Base-by-base conservation (phyloP, 2,888 invertebrate genomes). In the Lithophane socia region DNA sequence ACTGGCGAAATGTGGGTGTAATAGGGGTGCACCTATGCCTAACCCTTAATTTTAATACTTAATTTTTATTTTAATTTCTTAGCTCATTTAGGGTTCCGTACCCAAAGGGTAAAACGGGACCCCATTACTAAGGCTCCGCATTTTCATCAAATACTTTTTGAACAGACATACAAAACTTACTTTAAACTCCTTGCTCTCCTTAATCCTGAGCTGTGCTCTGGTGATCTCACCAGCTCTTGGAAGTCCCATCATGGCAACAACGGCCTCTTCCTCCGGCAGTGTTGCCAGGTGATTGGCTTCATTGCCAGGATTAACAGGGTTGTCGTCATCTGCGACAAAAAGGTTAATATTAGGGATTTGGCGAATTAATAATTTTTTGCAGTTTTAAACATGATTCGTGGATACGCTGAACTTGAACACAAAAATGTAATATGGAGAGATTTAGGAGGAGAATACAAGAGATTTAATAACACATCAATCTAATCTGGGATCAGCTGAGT, bases 171-270 rank as follows among this genome's bases (percentile, higher is more conserved):
- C 1, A 12, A 12, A 21, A 80, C 80, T 84, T 94, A 99, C 99
- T 98, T 99, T 99, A 96, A 99, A 99, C 96, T 99, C 99, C 95
- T 99, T 99, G 97, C 99, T 99, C 96, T 99, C 99, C 92, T 99
- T 99, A 92, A 99, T 98, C 92, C 99, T 97, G 91, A 99, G 97
- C 96, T 98, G 98, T 79, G 99, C 98, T 89, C 98, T 97, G 86
- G 97, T 97, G 92, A 98, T 97, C 88, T 99, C 99, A 5, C 99
- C 99, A 82, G 99, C 97, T 89, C 98, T 97, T 7, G 99, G 99
- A 91, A 98, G 98, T 54, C 99, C 99, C 96, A 99, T 97, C 92
- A 99, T 97, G 71, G 99, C 98, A 89, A 99, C 98, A 92, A 98
- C 98, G 83, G 99, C 99, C 90, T 98, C 98, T 87, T 98, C 98